These are phyloP conservation scores for Amyelois transitella DNA, from an alignment of 1,140 invertebrate species.

Conservation along the genomic window DNA sequence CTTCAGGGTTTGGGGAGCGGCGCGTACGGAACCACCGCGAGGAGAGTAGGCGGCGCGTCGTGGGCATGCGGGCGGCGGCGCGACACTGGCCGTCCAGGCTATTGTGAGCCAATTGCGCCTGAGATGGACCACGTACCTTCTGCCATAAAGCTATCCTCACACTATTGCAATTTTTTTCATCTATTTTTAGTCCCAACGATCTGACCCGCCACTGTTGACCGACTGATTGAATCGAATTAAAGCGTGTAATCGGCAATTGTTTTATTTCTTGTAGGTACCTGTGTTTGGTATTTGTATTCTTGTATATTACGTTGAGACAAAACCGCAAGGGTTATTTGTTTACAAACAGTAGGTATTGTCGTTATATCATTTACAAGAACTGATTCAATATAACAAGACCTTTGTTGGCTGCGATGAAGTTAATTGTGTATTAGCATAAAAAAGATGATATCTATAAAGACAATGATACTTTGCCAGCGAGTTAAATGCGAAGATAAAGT, in stretches of 20 bases:
- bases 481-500: no score
- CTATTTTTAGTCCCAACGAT: not conserved
- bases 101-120: slow-evolving; percentile 56
- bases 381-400: not conserved
- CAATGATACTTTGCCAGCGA: no score
- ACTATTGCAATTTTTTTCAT: slow-evolving; percentile 13
- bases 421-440: not conserved
- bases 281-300: no score
- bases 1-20: slow-evolving; percentile 34
- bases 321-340: not conserved
- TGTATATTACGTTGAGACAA: not conserved
- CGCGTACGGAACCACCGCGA: slow-evolving; percentile 55
- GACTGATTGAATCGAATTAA: not conserved
- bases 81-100: slow-evolving; percentile 41
- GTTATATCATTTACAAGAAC: not conserved
- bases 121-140: slow-evolving; percentile 55
- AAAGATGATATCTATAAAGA: not conserved
- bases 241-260: not conserved
- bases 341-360: not conserved
- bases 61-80: slow-evolving; percentile 58
- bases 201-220: not conserved
- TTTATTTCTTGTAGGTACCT: not conserved
- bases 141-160: slow-evolving; percentile 29
- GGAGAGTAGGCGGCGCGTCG: slow-evolving; percentile 49
- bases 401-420: not conserved